Evolutionary conservation across 1,140 invertebrate species (phyloP), one percentile per base, ranked within the genome.

Genomic region (Ceratitis capitata): DNA sequence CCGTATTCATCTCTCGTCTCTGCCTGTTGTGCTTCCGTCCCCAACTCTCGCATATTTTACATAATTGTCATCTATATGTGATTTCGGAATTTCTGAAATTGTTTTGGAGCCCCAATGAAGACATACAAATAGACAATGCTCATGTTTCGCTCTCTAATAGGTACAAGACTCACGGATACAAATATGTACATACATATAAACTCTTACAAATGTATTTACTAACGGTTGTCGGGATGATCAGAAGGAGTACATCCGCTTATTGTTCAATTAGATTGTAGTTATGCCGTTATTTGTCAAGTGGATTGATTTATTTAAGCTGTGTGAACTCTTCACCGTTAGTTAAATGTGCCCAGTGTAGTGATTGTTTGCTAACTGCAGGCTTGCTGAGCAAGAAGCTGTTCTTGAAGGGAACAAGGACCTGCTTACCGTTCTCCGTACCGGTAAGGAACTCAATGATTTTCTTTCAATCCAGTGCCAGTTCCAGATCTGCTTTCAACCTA

Each of bases 1-100:
- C 5, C 51, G 51, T n/a, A 56, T 2, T 56, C 9, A 19, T 7
- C 14, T 56, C 6, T 56, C 9, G 19, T 7, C 14, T 56, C 51
- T 9, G 4, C 19, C 51, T n/a, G 51, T 56, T n/a, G 23, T n/a
- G 51, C 51, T n/a, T n/a, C n/a, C 51, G 51, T 56, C 23, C 5
- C 51, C 19, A 9, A 23, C 12, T 23, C 9, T 56, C 51, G 51
- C 51, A 56, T 56, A 56, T 56, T 56, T 56, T 56, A 56, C 14
- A 61, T 61, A 29, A 29, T n/a, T 61, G 23, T 9, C 58, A 29
- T 61, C 23, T 23, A 32, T 61, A 61, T 32, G 58, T 26, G 26
- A 61, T 61, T 61, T 61, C 58, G 26, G 58, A 61, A 61, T 29
- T 61, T 26, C 58, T 61, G 58, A 61, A 61, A 32, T 61, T 61